These are phyloP conservation scores for Acrobasis consociella DNA, from an alignment of 2,888 invertebrate genomes.

Conservation along the genomic window DNA sequence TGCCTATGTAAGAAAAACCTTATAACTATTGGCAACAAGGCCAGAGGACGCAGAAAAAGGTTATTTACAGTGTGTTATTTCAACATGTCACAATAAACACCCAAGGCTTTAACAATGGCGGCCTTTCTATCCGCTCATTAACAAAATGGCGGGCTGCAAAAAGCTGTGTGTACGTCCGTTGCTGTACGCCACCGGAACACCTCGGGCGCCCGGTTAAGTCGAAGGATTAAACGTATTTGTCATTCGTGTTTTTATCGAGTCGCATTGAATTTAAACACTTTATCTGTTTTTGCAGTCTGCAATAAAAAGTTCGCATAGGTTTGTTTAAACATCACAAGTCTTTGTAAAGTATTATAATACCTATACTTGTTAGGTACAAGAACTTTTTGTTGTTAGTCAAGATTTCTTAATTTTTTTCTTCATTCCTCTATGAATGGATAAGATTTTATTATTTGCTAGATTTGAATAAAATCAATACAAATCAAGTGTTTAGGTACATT, in stretches of 20 bases:
- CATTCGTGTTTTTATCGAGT: conserved; percentile 13
- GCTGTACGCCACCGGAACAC: conserved; percentile 53
- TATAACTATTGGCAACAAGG: background rate
- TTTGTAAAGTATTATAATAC: too few species aligned
- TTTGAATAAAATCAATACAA: too few species aligned
- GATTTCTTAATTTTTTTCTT: too few species aligned
- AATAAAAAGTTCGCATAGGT: background rate
- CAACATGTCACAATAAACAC: conserved; percentile 31
- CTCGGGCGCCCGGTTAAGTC: conserved; percentile 43
- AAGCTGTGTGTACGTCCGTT: conserved; percentile 70
- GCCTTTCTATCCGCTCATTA: conserved; percentile 81
- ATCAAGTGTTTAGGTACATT: too few species aligned
- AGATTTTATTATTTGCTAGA: too few species aligned
- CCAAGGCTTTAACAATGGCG: conserved; percentile 46
- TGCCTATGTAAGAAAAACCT: background rate
- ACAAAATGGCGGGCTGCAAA: conserved; percentile 66
- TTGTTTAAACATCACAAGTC: too few species aligned
- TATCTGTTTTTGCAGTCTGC: background rate
- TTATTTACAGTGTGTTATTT: conserved; percentile 20
- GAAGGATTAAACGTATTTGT: conserved; percentile 16
- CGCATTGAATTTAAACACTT: conserved; percentile 3
- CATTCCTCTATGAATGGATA: too few species aligned
- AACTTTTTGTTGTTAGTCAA: too few species aligned
- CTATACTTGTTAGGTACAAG: too few species aligned
- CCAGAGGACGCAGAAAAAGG: conserved; percentile 13